Evolutionary conservation across 2,113 vertebrate species (phyloP).

Genomic region (Chaenogobius annularis): DNA sequence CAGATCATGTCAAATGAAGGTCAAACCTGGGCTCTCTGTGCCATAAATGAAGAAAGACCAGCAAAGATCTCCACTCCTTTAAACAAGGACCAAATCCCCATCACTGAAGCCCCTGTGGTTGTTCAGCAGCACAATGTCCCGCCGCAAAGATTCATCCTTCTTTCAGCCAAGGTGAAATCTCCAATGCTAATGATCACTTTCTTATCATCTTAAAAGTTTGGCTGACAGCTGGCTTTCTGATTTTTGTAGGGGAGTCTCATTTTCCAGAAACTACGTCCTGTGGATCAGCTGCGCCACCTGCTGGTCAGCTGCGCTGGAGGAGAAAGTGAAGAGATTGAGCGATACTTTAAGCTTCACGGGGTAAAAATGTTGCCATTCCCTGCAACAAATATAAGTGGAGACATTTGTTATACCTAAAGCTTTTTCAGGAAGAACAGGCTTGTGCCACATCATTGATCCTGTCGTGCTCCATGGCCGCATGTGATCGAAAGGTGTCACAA

Average conservation of each 20-base stretch:
- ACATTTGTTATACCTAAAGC: background rate
- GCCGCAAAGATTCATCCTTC: conserved; percentile 91
- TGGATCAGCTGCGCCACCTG: conserved; percentile 92
- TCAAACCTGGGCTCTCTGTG: conserved; percentile 93
- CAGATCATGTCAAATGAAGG: conserved; percentile 91
- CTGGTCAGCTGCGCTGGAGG: conserved; percentile 91
- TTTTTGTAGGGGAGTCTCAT: conserved; percentile 88
- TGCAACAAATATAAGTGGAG: background rate
- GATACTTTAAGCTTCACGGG: conserved; percentile 96
- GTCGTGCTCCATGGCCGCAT: conserved; percentile 88
- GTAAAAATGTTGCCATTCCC: conserved; percentile 63
- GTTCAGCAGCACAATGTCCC: conserved; percentile 92
- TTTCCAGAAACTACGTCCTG: conserved; percentile 94
- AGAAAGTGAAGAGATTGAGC: conserved; percentile 94
- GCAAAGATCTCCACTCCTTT: conserved; percentile 86
- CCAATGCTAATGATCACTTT: background rate
- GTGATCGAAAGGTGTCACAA: conserved; percentile 87
- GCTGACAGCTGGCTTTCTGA: background rate
- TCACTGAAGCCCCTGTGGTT: conserved; percentile 92
- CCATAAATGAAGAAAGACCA: conserved; percentile 82
- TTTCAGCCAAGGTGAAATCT: conserved; percentile 88
- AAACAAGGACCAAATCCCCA: conserved; percentile 88
- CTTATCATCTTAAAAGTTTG: background rate
- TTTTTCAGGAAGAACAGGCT: conserved; percentile 87
- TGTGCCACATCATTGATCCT: conserved; percentile 94